Conservation (phyloP, 30 jellyfish, hydroid and myxozoan genomes). For the Cassiopea andromeda region DNA sequence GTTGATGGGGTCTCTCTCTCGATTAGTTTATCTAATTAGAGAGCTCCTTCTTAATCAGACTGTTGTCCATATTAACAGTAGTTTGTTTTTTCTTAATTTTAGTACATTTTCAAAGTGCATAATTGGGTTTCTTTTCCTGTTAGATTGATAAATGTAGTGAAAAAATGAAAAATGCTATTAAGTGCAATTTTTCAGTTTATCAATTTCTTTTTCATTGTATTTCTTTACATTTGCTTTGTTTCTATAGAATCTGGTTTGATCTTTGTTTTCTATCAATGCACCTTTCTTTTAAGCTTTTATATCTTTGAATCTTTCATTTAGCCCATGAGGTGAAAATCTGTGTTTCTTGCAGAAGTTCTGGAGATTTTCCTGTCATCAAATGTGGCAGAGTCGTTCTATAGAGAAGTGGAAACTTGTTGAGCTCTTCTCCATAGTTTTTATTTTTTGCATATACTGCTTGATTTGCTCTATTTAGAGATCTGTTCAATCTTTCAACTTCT, state of each 20-base stretch:
- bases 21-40: no score
- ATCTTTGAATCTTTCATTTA: constrained; percentile 42
- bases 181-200: not conserved
- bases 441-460: constrained; percentile 64
- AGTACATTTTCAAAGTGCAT: no score
- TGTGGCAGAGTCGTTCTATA: constrained; percentile 37
- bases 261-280: constrained; percentile 31
- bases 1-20: no score
- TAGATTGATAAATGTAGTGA: no score
- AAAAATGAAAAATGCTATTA: no score
- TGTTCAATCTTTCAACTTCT: constrained; percentile 60
- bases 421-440: constrained; percentile 35
- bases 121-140: no score
- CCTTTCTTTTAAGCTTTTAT: constrained; percentile 40
- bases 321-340: constrained; percentile 33
- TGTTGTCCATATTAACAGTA: no score
- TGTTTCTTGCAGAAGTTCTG: constrained; percentile 43
- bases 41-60: no score
- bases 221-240: constrained; percentile 52
- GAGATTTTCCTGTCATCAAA: constrained; percentile 36
- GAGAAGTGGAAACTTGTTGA: constrained; percentile 38
- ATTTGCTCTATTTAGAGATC: constrained; percentile 59
- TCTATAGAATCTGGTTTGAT: constrained; percentile 19
- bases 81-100: no score
- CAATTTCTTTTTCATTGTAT: constrained; percentile 19